These are phyloP conservation scores for Coracopsis vasa DNA, from an alignment of 2,113 vertebrate species.

Conservation along the genomic window DNA sequence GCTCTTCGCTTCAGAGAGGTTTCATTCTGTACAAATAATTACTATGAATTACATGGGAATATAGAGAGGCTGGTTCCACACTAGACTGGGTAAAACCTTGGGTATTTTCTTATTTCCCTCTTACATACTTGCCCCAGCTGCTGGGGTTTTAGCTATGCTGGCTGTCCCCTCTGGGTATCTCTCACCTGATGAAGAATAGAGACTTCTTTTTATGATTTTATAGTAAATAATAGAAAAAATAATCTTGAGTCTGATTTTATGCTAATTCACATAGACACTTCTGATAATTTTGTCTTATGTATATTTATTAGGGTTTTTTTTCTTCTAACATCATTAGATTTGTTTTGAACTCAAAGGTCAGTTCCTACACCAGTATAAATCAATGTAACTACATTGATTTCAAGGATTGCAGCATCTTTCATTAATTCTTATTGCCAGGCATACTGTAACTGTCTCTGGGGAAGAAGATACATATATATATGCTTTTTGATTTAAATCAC, in stretches of 20 bases:
- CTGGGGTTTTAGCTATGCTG: background rate
- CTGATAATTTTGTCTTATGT: constrained; percentile 31
- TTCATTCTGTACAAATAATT: background rate
- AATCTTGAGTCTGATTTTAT: background rate
- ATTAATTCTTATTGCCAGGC: constrained; percentile 25
- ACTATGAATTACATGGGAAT: background rate
- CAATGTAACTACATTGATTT: constrained; percentile 53
- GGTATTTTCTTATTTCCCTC: background rate
- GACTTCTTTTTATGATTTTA: background rate
- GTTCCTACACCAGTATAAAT: constrained; percentile 23
- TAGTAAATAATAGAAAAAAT: background rate
- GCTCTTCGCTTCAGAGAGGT: background rate
- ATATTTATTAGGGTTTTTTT: constrained; percentile 27
- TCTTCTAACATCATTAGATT: constrained; percentile 10
- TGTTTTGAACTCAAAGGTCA: constrained; percentile 57
- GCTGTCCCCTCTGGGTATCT: background rate
- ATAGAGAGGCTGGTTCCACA: background rate
- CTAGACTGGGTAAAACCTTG: background rate
- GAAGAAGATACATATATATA: background rate
- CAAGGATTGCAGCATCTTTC: constrained; percentile 20
- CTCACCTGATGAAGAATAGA: background rate
- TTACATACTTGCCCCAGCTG: background rate
- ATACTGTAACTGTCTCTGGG: background rate
- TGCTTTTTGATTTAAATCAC: background rate
- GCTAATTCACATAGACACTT: background rate